Base-by-base conservation (phyloP, 2,888 invertebrate genomes). In the Apodemia zela region DNA sequence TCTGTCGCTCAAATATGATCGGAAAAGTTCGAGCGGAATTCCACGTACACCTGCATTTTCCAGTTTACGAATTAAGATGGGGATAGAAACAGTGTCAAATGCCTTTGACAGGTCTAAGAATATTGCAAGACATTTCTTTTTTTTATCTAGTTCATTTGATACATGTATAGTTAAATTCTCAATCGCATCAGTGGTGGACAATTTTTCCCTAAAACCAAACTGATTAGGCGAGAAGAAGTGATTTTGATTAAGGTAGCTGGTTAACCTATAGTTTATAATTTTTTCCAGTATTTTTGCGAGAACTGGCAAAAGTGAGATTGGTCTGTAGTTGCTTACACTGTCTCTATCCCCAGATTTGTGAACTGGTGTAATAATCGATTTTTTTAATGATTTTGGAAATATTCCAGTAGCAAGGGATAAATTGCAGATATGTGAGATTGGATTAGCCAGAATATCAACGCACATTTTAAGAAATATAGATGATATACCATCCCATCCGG, bases 201-300 rank as follows among this genome's bases (percentile, higher is more conserved):
- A 42, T 33, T 59, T 45, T 35, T 35, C n/a, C 63, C 63, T 61
- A 38, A 65, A 67, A 15, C 67, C 65, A 35, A 21, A 63, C 8
- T 45, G 54, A n/a, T n/a, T 5, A 10, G 2, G 8, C 18, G 65
- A 59, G 6, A 65, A 13, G 4, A 67, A 7, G 29, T 63, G 17
- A 17, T 60, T 35, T 18, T 17, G 47, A n/a, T 65, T 47, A 15
- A 67, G 25, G 18, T 60, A 67, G 7, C 51, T 29, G 10, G 58
- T 61, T 13, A 69, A 59, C 21, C 68, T 47, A 29, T 62, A 65
- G 45, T 69, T 69, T n/a, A 69, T 29, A 6, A 68, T 33, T 63
- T 49, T 59, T 62, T 68, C 66, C 1, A 68, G 25, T 11, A 69
- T 65, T 58, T 69, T 69, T 13, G 67, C 67, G 2, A 66, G 11